Evolutionary conservation across 1,140 invertebrate genomes (phyloP), one percentile per base, ranked within the genome.

Genomic region (Drosophila jambulina): DNA sequence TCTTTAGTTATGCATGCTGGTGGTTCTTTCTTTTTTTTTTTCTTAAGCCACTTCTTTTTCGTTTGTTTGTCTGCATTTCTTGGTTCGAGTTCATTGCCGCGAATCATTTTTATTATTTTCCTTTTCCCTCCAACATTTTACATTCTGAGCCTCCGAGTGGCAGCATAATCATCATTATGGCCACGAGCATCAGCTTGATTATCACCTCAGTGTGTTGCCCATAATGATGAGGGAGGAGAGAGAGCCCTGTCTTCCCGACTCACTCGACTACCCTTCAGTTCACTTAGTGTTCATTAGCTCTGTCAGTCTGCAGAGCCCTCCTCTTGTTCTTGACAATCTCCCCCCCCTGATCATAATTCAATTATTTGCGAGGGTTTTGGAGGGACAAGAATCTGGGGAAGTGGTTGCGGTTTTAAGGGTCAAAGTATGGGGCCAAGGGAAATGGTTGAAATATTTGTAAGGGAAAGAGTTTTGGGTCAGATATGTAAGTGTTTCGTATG

Each of bases 51-150:
- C 34, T 54, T 78, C 51, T 68, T 54, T 63, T 80, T 48, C 64
- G 60, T 56, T 70, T 80, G 72, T 84, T 80, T 85, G 84, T 57
- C 83, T 75, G 74, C 62, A 77, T 62, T 78, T 68, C 82, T 85
- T 60, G 54, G 80, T 85, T 81, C 64, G 85, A 90, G 84, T 88
- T 88, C 84, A 88, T 88, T 88, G 85, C 84, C 84, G 81, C 78
- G 38, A 38, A 53, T 80, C 32, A 42, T 59, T 76, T 70, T 32
- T 46, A 46, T 78, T 79, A 43, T 42, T 48, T 34, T 32, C 53
- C 42, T 43, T 6, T 25, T 61, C 51, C 58, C 34, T 32, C 13
- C 23, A 32, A 48, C 67, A 75, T 75, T 82, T 82, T 65, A 67
- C 70, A 69, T 62, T 79, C 70, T 23, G 53, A 23, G 80, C 76